Percentiles rank a stretch among this genome's conserved stretches.
Conservation (phyloP, 2,797 vertebrate species). For the Valencia hispanica region DNA sequence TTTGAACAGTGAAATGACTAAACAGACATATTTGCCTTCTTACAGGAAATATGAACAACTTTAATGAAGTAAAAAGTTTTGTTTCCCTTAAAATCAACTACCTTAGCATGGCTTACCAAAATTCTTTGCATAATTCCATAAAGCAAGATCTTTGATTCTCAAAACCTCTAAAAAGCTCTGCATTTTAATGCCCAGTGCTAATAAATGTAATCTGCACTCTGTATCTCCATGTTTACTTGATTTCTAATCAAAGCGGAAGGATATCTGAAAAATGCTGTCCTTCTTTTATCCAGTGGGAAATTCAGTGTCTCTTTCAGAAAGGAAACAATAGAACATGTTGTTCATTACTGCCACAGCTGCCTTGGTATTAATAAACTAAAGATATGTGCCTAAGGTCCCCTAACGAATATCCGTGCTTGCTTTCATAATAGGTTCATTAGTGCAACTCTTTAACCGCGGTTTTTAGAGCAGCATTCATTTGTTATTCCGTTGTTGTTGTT, state of each 20-base stretch:
- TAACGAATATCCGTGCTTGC: slow-evolving; percentile 45
- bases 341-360: slow-evolving; percentile 27
- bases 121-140: slow-evolving; percentile 28
- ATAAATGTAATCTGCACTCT: slow-evolving; percentile 5
- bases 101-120: slow-evolving; percentile 10
- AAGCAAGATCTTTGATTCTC: slow-evolving; percentile 26
- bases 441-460: slow-evolving; percentile 44
- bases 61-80: neutral
- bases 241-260: slow-evolving; percentile 34
- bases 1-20: slow-evolving; percentile 26
- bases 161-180: neutral
- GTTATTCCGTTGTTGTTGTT: slow-evolving; percentile 59
- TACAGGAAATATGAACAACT: slow-evolving; percentile 10
- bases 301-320: slow-evolving; percentile 13
- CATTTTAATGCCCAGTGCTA: neutral
- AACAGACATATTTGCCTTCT: neutral
- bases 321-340: slow-evolving; percentile 23
- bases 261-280: slow-evolving; percentile 1
- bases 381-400: slow-evolving; percentile 20
- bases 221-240: slow-evolving; percentile 9
- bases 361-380: slow-evolving; percentile 24
- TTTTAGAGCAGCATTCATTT: slow-evolving; percentile 48
- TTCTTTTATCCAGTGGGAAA: slow-evolving; percentile 9
- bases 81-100: slow-evolving; percentile 15
- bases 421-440: slow-evolving; percentile 65